phyloP scores from a whole-genome alignment of 1,140 invertebrate genomes.

The Cyphomyrmex costatus region DNA sequence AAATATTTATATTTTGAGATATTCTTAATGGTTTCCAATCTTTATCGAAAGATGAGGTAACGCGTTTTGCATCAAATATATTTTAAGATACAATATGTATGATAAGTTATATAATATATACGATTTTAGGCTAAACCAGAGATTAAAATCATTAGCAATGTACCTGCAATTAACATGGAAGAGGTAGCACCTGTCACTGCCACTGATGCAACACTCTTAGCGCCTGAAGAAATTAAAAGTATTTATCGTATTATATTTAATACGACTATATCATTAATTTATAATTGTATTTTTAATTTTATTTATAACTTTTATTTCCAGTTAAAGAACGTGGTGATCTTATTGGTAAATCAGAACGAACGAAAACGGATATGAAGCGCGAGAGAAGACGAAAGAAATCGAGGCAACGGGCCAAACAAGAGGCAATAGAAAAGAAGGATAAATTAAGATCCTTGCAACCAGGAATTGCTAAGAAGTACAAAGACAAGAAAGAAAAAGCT shows the following conservation, averaged over 20 bases:
- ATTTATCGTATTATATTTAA: constrained; percentile 62
- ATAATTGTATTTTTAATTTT: constrained; percentile 21
- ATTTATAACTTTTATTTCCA: constrained; percentile 79
- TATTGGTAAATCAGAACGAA: constrained; percentile 93
- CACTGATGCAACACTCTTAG: constrained; percentile 94
- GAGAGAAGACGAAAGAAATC: constrained; percentile 95
- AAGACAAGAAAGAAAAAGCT: constrained; percentile 88
- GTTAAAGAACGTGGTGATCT: constrained; percentile 92
- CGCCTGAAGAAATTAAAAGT: constrained; percentile 97
- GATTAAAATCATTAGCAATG: constrained; percentile 96
- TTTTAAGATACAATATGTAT: no score
- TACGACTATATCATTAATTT: constrained; percentile 1
- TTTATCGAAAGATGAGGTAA: background rate
- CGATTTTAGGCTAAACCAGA: constrained; percentile 91
- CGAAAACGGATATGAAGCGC: constrained; percentile 95
- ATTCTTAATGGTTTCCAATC: background rate
- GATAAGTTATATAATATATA: background rate
- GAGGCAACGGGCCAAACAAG: constrained; percentile 89
- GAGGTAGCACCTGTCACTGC: constrained; percentile 96
- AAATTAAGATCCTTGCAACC: constrained; percentile 81
- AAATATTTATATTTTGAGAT: constrained; percentile 8
- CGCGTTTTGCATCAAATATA: no score
- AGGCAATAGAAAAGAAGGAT: constrained; percentile 87
- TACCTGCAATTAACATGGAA: constrained; percentile 97
- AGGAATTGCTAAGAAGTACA: constrained; percentile 88